These are phyloP conservation scores for Slavum lentiscoides DNA, from an alignment of 2,888 invertebrate species.

Conservation along the genomic window DNA sequence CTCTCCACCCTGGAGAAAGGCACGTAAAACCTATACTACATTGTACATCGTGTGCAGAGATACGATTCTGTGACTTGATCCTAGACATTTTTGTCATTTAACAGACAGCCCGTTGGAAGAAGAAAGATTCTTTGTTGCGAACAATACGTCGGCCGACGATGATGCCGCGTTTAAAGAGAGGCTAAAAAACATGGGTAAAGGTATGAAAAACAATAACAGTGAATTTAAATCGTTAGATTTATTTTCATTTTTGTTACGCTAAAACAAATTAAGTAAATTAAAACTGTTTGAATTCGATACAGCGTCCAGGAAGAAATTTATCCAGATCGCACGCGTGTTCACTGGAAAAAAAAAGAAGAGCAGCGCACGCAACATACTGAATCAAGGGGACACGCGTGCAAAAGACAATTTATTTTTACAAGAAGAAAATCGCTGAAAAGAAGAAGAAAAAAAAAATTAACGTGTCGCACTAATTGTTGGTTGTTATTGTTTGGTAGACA, in stretches of 20 bases:
- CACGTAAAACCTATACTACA: slow-evolving; percentile 59
- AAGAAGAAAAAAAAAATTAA: not conserved
- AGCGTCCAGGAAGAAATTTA: slow-evolving; percentile 80
- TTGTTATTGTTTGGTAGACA: slow-evolving; percentile 20
- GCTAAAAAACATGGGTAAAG: slow-evolving; percentile 80
- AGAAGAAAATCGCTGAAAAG: slow-evolving; percentile 55
- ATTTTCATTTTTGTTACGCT: not conserved
- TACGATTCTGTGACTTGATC: not conserved
- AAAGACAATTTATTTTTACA: slow-evolving; percentile 57
- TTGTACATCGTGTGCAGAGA: not conserved
- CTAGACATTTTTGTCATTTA: slow-evolving; percentile 10
- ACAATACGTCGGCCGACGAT: slow-evolving; percentile 61
- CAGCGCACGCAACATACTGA: slow-evolving; percentile 54
- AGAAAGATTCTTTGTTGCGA: slow-evolving; percentile 41
- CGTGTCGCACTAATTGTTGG: not conserved
- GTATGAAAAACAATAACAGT: slow-evolving; percentile 60
- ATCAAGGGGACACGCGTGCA: slow-evolving; percentile 56
- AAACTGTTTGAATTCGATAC: slow-evolving; percentile 57
- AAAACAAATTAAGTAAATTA: not conserved
- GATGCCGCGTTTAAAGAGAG: slow-evolving; percentile 76
- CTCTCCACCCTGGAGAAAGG: slow-evolving; percentile 81
- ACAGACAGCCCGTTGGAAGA: slow-evolving; percentile 57
- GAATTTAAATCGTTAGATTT: not conserved
- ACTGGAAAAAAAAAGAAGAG: slow-evolving; percentile 66
- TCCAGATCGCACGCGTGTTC: slow-evolving; percentile 77